phyloP scores from a whole-genome alignment of 92 coral and sea anemone species.

The Isaurus tuberculatus region DNA sequence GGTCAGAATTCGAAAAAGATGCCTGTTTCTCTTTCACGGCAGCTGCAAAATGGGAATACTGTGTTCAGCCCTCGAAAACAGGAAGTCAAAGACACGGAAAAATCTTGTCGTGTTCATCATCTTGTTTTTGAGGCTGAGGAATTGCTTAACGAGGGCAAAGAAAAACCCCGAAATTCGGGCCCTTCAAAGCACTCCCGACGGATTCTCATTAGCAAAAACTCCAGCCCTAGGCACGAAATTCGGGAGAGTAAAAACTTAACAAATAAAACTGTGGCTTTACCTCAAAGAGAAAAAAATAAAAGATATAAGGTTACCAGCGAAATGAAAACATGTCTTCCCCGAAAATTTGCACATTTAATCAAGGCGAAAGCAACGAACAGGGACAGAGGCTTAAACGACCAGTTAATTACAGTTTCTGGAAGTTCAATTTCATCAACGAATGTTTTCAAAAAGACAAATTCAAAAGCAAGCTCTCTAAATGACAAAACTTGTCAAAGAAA shows the following conservation, averaged over 20 bases:
- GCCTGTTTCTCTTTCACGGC: conserved; percentile 23
- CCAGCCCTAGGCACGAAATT: too few species aligned
- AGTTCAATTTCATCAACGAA: neutral
- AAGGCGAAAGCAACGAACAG: neutral
- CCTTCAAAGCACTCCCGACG: neutral
- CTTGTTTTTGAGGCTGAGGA: neutral
- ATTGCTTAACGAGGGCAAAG: neutral
- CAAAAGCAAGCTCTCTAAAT: neutral
- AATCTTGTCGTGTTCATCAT: neutral
- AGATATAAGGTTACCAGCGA: neutral
- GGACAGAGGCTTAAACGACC: conserved; percentile 3
- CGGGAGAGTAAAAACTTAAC: too few species aligned
- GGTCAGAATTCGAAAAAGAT: neutral
- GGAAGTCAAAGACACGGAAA: neutral
- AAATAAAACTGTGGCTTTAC: too few species aligned
- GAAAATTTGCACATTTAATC: neutral
- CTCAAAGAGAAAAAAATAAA: neutral
- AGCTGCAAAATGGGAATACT: conserved; percentile 7
- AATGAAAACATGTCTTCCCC: neutral
- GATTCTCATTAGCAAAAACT: neutral
- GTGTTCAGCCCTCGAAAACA: neutral
- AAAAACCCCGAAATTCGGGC: neutral
- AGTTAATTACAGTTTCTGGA: neutral
- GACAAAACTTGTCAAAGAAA: neutral
- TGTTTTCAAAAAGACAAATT: neutral